Base-by-base conservation (phyloP, 2,797 vertebrate species). In the Hybognathus amarus region DNA sequence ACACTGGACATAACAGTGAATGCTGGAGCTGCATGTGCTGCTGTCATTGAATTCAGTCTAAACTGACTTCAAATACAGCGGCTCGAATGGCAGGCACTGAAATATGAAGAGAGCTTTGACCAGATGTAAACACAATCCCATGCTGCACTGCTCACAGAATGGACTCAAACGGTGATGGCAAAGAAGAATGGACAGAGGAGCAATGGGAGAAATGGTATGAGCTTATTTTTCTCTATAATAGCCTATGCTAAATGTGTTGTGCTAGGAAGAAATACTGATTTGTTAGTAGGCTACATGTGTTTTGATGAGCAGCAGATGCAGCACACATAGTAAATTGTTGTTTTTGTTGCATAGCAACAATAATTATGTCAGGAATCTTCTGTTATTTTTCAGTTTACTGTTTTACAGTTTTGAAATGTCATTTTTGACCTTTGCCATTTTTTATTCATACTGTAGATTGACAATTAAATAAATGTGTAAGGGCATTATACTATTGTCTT, bases 201-300 rank as follows among this genome's bases (percentile, higher is more conserved):
- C 97, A 97, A 93, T 99, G 98, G 98, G 97, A 99, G 93, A 97
- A 95, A 97, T 99, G 98, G 98, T 99, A 98, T 92, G 96, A 70
- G 18, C 84, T 77, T 73, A 77, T 42, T 38, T 54, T 17, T 42
- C 13, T 27, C 27, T 73, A 67, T 42, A 17, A 38, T 20, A 36
- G 36, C 36, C 36, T 36, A 54, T 20, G 27, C 40, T 27, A 56
- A 73, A 63, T 17, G 3, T 30, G 24, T 63, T 63, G 59, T 27
- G 24, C 24, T 17, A 30, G 13, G 27, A 17, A 30, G 6, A 63
- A 30, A 63, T 63, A 8, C 61, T 63, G 27, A 17, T 70, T 70
- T 69, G 68, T 83, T 77, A 80, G 86, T 5, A 36, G 36, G 36
- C 36, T 73, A 38, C 13, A 47, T 75, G 66, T 74, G 68, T 91